These are phyloP conservation scores for Pseudochaenichthys georgianus DNA, from an alignment of 2,797 vertebrate genomes.

Conservation along the genomic window DNA sequence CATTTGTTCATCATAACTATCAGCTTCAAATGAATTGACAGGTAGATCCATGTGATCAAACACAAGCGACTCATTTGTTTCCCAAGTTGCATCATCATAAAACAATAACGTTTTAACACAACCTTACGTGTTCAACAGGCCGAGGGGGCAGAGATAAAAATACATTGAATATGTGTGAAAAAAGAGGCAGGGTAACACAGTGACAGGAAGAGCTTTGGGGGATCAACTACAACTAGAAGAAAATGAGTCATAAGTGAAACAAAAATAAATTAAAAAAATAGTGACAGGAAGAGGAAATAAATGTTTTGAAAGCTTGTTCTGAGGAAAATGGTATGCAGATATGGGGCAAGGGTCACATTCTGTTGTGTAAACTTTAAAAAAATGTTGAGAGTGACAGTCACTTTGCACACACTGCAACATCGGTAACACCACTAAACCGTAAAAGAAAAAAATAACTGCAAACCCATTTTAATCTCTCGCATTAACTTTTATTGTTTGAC, in stretches of 20 bases:
- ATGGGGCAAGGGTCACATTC: background rate
- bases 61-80: background rate
- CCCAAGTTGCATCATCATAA: background rate
- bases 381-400: background rate
- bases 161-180: conserved; percentile 16
- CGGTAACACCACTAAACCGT: background rate
- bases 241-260: conserved; percentile 11
- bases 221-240: conserved; percentile 12
- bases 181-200: background rate
- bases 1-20: background rate
- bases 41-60: conserved; percentile 3
- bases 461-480: background rate
- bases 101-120: background rate
- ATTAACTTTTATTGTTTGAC: too few species aligned
- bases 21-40: background rate
- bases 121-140: background rate
- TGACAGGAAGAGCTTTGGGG: conserved; percentile 8
- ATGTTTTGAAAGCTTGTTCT: background rate
- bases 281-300: conserved; percentile 18
- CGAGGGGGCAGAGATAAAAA: conserved; percentile 20
- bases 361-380: background rate
- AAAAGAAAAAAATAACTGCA: too few species aligned
- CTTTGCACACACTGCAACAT: background rate
- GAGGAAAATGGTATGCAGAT: background rate
- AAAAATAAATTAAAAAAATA: too few species aligned